Evolutionary conservation across 2,888 invertebrate genomes (phyloP).

Genomic region (Julus scanicus): DNA sequence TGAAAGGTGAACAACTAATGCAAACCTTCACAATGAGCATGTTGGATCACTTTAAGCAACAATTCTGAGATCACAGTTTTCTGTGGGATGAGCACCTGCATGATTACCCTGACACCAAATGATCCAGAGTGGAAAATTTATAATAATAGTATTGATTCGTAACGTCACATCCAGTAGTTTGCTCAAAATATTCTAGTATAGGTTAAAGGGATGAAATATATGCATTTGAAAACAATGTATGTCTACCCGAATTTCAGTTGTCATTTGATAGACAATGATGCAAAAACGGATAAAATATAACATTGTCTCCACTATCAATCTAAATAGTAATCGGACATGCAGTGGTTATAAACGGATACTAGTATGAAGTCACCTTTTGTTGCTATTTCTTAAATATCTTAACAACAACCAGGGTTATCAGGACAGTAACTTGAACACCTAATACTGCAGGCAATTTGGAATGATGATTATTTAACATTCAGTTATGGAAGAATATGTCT

Average conservation of each 20-base stretch:
- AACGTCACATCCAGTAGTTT: neutral
- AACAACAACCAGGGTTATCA: neutral
- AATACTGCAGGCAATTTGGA: slow-evolving; percentile 13
- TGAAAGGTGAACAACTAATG: neutral
- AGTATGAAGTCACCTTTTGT: neutral
- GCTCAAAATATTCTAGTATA: too few relatives aligned
- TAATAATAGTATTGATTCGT: neutral
- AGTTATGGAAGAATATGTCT: neutral
- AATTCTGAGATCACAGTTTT: neutral
- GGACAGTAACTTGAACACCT: neutral
- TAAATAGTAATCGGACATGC: neutral
- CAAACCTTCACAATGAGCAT: neutral
- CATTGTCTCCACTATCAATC: neutral
- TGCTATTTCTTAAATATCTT: neutral
- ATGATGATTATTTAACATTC: slow-evolving; percentile 21
- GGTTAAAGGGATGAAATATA: neutral
- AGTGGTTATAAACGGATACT: neutral
- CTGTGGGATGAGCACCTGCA: neutral
- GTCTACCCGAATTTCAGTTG: neutral
- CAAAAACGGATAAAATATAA: neutral
- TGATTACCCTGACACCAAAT: neutral
- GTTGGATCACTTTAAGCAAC: neutral
- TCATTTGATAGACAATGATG: neutral
- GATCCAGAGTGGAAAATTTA: neutral
- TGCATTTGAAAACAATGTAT: neutral